phyloP scores from a whole-genome alignment of 2,113 vertebrate genomes.

The Perognathus longimembris region DNA sequence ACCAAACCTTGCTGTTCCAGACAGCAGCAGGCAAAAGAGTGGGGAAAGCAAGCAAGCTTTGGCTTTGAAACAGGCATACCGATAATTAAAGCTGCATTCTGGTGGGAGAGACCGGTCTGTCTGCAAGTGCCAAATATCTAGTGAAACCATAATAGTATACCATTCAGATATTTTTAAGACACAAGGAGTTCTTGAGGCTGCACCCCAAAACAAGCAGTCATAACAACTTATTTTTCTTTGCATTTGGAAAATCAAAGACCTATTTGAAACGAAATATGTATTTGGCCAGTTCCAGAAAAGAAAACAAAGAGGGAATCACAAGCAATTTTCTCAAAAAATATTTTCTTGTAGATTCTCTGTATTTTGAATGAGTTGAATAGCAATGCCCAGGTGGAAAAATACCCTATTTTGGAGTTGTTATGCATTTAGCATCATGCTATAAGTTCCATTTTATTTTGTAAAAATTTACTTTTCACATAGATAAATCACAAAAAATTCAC shows the following conservation, averaged over 20 bases:
- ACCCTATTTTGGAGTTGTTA: background rate
- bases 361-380: background rate
- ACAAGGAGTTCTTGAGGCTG: background rate
- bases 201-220: background rate
- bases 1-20: conserved; percentile 16
- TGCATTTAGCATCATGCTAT: background rate
- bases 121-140: background rate
- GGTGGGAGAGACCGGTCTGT: conserved; percentile 27
- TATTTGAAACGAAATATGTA: conserved; percentile 34
- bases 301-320: background rate
- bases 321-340: background rate
- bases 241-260: background rate
- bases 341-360: background rate
- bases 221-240: conserved; percentile 53
- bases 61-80: background rate
- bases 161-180: conserved; percentile 30
- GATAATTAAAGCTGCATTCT: conserved; percentile 46
- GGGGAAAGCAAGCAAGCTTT: background rate
- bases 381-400: background rate
- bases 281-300: background rate
- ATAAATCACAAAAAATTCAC: background rate
- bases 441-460: background rate
- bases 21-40: background rate
- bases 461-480: background rate
- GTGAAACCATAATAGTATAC: conserved; percentile 11